phyloP scores from a whole-genome alignment of 2,797 vertebrate species.

The Amblyopsis hoosieri region DNA sequence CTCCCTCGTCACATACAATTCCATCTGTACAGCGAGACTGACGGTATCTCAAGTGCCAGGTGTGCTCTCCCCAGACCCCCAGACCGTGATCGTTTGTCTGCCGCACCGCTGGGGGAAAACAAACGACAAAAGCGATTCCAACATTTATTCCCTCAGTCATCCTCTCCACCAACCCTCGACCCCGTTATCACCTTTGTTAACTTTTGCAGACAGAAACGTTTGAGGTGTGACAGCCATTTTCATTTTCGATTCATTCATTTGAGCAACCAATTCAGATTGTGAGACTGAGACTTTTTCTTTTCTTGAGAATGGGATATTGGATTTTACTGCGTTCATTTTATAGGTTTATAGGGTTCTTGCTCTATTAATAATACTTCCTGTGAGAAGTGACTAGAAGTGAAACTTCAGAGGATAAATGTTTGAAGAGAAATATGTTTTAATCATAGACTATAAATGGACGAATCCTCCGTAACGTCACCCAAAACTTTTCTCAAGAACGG shows the following conservation, averaged over 20 bases:
- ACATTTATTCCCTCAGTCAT: constrained; percentile 61
- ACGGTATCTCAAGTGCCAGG: constrained; percentile 60
- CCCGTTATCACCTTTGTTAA: constrained; percentile 41
- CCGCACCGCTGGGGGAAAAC: constrained; percentile 50
- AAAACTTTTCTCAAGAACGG: no score
- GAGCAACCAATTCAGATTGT: constrained; percentile 3
- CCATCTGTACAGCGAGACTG: constrained; percentile 43
- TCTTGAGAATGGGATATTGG: background rate
- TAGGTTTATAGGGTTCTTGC: background rate
- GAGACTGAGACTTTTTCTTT: constrained; percentile 1
- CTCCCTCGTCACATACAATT: constrained; percentile 1
- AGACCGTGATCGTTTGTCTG: constrained; percentile 60
- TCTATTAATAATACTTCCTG: no score
- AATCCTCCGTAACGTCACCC: no score
- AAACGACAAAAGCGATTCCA: constrained; percentile 48
- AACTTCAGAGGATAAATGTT: background rate
- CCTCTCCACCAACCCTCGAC: constrained; percentile 24
- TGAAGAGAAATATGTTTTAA: background rate
- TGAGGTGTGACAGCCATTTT: constrained; percentile 26
- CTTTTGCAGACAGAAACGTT: constrained; percentile 22
- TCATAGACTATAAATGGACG: no score
- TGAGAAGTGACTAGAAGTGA: background rate
- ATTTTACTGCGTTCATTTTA: background rate
- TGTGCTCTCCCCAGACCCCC: constrained; percentile 69
- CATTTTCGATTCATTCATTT: constrained; percentile 8